These are phyloP conservation scores for Lepus americanus DNA, from an alignment of 2,113 vertebrate genomes.

Conservation along the genomic window DNA sequence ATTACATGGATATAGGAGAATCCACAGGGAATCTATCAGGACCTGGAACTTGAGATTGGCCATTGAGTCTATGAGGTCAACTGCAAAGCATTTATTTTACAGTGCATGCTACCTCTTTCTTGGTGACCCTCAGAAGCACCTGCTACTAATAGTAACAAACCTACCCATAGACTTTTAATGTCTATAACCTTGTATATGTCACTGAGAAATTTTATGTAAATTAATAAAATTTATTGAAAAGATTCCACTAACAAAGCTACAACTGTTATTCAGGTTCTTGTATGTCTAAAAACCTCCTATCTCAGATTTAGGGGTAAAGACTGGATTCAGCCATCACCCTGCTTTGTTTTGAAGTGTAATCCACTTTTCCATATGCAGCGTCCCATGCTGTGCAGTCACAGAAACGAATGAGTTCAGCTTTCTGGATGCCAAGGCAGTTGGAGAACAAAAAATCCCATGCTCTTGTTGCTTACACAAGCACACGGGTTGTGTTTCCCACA, in stretches of 20 bases:
- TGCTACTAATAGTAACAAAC: not conserved
- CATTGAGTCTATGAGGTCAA: not conserved
- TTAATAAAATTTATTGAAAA: slow-evolving; percentile 12
- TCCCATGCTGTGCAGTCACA: not conserved
- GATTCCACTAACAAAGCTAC: not conserved
- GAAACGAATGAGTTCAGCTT: slow-evolving; percentile 34
- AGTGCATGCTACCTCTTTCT: not conserved
- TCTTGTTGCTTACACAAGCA: slow-evolving; percentile 70
- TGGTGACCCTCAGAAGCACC: not conserved
- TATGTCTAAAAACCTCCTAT: not conserved
- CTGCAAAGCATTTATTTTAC: not conserved
- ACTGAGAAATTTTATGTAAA: not conserved
- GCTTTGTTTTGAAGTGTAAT: not conserved
- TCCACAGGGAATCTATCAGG: not conserved
- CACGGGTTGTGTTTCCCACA: slow-evolving; percentile 58
- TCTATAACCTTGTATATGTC: not conserved
- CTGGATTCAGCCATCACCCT: not conserved
- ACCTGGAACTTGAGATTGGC: slow-evolving; percentile 11
- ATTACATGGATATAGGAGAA: not conserved
- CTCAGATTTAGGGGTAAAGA: not conserved
- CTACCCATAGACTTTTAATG: not conserved
- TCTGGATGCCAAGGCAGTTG: slow-evolving; percentile 55
- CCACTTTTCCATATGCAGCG: rapidly evolving
- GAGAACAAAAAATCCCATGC: not conserved
- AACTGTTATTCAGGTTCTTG: not conserved